Evolutionary conservation across 1,140 invertebrate genomes (phyloP), one percentile per base, ranked within the genome.

Genomic region (Brachionus rotundiformis): DNA sequence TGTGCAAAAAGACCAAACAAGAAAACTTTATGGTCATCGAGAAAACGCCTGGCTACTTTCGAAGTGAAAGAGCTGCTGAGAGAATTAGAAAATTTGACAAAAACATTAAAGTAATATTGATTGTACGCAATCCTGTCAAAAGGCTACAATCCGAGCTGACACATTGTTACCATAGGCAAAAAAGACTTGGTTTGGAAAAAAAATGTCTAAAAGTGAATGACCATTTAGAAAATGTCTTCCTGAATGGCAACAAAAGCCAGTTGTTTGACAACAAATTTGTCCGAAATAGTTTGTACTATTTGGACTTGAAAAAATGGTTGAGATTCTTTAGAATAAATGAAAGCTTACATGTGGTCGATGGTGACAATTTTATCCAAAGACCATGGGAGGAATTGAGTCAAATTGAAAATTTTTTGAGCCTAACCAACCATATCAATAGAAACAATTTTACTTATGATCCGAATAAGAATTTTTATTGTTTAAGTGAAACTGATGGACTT

Each of bases 91-190:
- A 92, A 68, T 94, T 96, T 94, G 94, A 95, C 85, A 91, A 92
- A 5, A 89, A 91, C 4, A 93, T 93, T 33, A 95, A 94, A 86
- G 88, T 98, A 6, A 89, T 98, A 25, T 91, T 95, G 3, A 95
- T 98, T 6, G 94, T 97, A 0, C 89, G 95, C 11, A 94, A 98
- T 88, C 95, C 95, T 0, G 94, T 97, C 10, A 95, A 93, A 0
- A 89, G 95, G 76, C 93, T 95, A n/a, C 93, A 97, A 33, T 96
- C 94, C 16, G 95, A 96, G 87, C 96, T 95, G 84, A 92, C 94
- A 0, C 95, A 96, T 47, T 63, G 54, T 49, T n/a, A 68, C 19
- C 54, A 65, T 29, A 63, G 79, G 25, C 79, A 68, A 31, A 81
- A 81, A 65, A 79, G 31, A 31, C 27, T 27, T 4, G 29, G 36